Evolutionary conservation across 2,888 invertebrate genomes (phyloP), one percentile per base, ranked within the genome.

Genomic region (Nephrocerus scutellatus): DNA sequence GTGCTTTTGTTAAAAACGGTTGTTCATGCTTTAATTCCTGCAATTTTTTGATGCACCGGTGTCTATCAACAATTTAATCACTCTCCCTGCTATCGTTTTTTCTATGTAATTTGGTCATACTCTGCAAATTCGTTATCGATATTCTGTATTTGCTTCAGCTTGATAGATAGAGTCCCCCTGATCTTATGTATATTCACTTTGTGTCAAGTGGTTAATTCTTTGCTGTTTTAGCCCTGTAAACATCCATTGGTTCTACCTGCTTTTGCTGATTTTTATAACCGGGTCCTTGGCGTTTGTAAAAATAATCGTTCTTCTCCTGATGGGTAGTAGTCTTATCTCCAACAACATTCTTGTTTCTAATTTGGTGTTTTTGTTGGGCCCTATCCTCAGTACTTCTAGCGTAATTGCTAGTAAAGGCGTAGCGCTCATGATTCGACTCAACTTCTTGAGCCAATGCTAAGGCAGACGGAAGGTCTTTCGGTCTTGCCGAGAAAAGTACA

Each of bases 21-120:
- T 36, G 21, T 7, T 33, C 32, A 21, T 31, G 20, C n/a, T 39
- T 39, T 22, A 46, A 28, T 6, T 20, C 37, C 14, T 13, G 22
- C n/a, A 45, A 32, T 36, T 47, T 37, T 44, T 48, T 10, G 42
- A 48, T 8, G 45, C 43, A 14, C 43, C 44, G n/a, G 44, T 44
- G 24, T 44, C 39, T 21, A 40, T 38, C 21, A 43, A 25, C 13
- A 44, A 16, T 31, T 36, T 40, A 10, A 44, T 29, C 22, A 4
- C 26, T 20, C 30, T 40, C 39, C 41, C 45, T 14, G 35, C 32
- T 30, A 45, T 15, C 9, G 34, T 37, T 13, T 41, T 32, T n/a
- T 30, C 36, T 24, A 41, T n/a, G n/a, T n/a, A n/a, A n/a, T n/a
- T n/a, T n/a, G n/a, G 13, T 36, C 36, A 7, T n/a, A 36, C n/a